Conservation (phyloP, 2,113 vertebrate species). For the Muntiacus reevesi region DNA sequence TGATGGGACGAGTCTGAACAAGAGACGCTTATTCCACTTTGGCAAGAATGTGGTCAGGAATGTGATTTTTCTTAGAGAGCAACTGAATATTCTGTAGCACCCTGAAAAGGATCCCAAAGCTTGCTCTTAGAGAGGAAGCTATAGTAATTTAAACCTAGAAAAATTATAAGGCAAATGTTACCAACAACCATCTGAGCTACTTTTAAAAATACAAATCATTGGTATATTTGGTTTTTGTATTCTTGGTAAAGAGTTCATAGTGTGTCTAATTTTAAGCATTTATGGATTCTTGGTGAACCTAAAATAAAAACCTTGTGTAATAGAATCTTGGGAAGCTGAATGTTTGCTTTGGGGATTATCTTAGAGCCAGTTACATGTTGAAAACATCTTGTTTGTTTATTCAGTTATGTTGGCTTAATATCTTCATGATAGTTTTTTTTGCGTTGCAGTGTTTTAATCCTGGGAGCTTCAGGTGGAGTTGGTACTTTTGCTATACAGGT, state of each 20-base stretch:
- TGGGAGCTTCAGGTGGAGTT: slow-evolving; percentile 95
- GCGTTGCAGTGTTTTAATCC: slow-evolving; percentile 88
- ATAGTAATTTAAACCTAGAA: neutral
- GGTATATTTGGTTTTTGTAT: neutral
- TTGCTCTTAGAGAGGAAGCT: neutral
- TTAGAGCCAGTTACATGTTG: neutral
- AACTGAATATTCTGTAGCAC: neutral
- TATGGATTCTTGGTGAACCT: neutral
- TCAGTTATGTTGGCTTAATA: neutral
- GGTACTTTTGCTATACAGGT: slow-evolving; percentile 98
- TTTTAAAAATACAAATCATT: neutral
- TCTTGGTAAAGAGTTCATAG: neutral
- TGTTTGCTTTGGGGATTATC: slow-evolving; percentile 5
- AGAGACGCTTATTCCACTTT: neutral
- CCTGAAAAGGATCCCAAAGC: neutral
- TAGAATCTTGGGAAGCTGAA: neutral
- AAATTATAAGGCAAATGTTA: neutral
- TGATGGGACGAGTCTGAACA: neutral
- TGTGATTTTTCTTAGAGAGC: slow-evolving; percentile 38
- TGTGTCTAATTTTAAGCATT: neutral
- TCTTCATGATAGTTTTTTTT: slow-evolving; percentile 62
- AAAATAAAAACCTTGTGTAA: neutral
- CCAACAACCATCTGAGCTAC: neutral
- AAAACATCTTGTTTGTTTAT: neutral
- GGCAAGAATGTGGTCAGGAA: slow-evolving; percentile 44